phyloP scores from a whole-genome alignment of 2,797 vertebrate genomes.

The Lerista edwardsae region DNA sequence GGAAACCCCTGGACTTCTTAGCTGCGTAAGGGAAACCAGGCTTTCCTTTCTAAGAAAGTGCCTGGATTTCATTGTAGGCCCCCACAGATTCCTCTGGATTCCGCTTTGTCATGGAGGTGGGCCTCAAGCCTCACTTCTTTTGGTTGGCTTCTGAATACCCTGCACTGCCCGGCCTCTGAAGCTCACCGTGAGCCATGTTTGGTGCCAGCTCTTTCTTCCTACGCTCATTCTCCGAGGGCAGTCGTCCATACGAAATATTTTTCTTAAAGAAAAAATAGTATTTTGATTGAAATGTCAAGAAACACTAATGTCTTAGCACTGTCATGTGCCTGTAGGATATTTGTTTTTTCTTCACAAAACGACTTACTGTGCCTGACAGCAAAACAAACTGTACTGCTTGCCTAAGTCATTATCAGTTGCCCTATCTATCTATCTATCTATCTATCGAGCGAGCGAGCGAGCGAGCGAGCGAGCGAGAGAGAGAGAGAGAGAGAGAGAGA shows the following conservation, averaged over 20 bases:
- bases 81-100: background rate
- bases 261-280: background rate
- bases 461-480: no score
- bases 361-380: background rate
- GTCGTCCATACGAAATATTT: background rate
- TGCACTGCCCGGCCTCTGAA: background rate
- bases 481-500: no score
- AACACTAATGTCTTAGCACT: background rate
- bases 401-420: background rate
- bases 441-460: no score
- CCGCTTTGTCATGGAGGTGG: background rate
- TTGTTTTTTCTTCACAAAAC: background rate
- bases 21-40: background rate
- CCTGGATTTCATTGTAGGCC: background rate
- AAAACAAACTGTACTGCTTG: background rate
- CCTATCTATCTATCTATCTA: no score
- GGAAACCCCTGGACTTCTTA: background rate
- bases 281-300: background rate
- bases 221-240: background rate
- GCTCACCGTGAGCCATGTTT: background rate
- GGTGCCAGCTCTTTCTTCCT: background rate
- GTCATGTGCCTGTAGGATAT: background rate
- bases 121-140: background rate
- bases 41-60: background rate
- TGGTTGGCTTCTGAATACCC: constrained; percentile 3